These are phyloP conservation scores for Teleiodes luculella DNA, from an alignment of 2,888 invertebrate genomes.

Conservation along the genomic window DNA sequence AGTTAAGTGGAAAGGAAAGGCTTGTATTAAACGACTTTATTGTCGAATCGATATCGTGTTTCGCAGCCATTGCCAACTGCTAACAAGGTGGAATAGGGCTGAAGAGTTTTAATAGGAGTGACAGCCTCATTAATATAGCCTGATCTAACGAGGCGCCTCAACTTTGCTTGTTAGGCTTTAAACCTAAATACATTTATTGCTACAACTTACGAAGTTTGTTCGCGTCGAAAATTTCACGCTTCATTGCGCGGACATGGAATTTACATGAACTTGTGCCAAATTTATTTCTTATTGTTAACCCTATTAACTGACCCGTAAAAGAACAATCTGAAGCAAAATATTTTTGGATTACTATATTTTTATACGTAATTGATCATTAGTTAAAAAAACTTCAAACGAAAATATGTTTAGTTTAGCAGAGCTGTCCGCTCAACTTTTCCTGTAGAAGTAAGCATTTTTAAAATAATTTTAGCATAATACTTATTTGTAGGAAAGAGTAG, in stretches of 20 bases:
- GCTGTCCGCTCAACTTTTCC: no score
- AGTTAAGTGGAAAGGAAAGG: not conserved
- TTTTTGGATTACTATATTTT: no score
- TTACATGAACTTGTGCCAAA: not conserved
- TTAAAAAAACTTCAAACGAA: no score
- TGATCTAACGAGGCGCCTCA: constrained; percentile 45
- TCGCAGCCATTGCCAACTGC: constrained; percentile 34
- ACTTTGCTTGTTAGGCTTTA: constrained; percentile 56
- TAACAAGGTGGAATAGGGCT: constrained; percentile 45
- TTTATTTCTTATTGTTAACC: not conserved
- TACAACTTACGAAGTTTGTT: constrained; percentile 18
- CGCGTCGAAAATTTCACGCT: not conserved
- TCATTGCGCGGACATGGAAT: not conserved
- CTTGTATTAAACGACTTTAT: constrained; percentile 22
- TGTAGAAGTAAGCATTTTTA: no score
- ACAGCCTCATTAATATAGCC: constrained; percentile 48
- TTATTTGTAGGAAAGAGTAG: no score
- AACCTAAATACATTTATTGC: constrained; percentile 44
- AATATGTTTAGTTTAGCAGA: no score
- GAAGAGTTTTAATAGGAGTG: constrained; percentile 52
- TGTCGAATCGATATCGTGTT: constrained; percentile 31
- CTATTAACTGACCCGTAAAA: no score
- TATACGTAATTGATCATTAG: no score
- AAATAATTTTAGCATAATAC: no score
- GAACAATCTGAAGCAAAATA: not conserved